Percentiles rank a stretch among this genome's conserved stretches.
These are phyloP conservation scores for Brassicogethes aeneus DNA, from an alignment of 2,888 invertebrate genomes.

Conservation along the genomic window DNA sequence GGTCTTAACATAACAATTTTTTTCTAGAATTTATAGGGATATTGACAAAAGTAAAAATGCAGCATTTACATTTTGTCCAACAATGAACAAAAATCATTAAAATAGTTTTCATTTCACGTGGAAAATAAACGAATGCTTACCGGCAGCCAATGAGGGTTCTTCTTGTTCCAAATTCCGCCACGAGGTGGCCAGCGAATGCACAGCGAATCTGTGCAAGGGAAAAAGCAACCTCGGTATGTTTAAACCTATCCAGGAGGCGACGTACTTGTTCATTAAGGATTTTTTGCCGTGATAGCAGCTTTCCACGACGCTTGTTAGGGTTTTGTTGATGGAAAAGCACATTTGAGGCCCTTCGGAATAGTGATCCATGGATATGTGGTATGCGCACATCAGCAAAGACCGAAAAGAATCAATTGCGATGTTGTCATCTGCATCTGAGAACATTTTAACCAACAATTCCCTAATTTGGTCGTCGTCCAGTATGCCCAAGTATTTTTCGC, in stretches of 20 bases:
- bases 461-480: slow-evolving; percentile 49
- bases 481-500: slow-evolving; percentile 53
- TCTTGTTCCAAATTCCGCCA: slow-evolving; percentile 41
- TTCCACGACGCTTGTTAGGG: slow-evolving; percentile 61
- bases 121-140: too few relatives aligned
- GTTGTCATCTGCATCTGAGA: slow-evolving; percentile 43
- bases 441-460: slow-evolving; percentile 60
- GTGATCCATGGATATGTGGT: slow-evolving; percentile 73
- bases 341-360: slow-evolving; percentile 55
- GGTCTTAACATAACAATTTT: too few relatives aligned
- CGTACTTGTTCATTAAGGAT: slow-evolving; percentile 62
- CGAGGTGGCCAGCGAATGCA: slow-evolving; percentile 51
- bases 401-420: slow-evolving; percentile 58
- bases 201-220: slow-evolving; percentile 56
- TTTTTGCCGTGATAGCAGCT: slow-evolving; percentile 77
- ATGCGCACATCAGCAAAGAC: slow-evolving; percentile 61
- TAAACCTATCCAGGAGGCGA: slow-evolving; percentile 73
- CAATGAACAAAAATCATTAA: too few relatives aligned
- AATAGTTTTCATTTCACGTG: too few relatives aligned
- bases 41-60: too few relatives aligned
- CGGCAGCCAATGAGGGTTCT: slow-evolving; percentile 32
- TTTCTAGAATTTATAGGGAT: too few relatives aligned
- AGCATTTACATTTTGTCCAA: too few relatives aligned
- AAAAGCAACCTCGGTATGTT: slow-evolving; percentile 69
- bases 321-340: slow-evolving; percentile 54